Evolutionary conservation across 2,797 vertebrate species (phyloP).

Genomic region (Sciurus carolinensis): DNA sequence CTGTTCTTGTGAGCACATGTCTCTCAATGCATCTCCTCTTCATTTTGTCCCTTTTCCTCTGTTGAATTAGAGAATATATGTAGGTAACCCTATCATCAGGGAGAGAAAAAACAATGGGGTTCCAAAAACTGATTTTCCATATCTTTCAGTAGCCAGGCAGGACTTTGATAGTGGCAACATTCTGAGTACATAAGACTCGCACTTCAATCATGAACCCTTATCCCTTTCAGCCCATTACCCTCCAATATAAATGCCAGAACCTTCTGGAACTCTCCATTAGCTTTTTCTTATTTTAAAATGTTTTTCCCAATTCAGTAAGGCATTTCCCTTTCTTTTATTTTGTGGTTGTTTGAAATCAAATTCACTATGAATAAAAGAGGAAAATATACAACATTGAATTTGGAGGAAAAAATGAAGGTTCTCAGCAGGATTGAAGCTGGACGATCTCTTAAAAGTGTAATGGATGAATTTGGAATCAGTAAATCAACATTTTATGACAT

Average conservation of each 20-base stretch:
- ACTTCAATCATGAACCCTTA: background rate
- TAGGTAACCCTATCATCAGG: background rate
- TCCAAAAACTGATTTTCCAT: background rate
- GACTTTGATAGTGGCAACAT: background rate
- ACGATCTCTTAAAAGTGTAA: slow-evolving; percentile 73
- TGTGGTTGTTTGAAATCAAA: slow-evolving; percentile 55
- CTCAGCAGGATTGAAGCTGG: slow-evolving; percentile 78
- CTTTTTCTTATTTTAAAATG: background rate
- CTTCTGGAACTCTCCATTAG: slow-evolving; percentile 37
- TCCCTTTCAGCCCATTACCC: background rate
- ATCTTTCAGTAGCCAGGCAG: background rate
- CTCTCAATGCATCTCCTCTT: background rate
- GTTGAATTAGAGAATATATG: background rate
- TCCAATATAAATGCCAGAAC: background rate
- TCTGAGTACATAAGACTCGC: background rate
- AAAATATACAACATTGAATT: slow-evolving; percentile 74
- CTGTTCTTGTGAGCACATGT: background rate
- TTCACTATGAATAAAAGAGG: slow-evolving; percentile 77
- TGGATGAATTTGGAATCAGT: slow-evolving; percentile 78
- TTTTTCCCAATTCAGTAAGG: background rate
- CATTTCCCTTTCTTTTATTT: background rate
- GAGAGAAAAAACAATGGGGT: background rate
- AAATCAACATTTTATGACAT: slow-evolving; percentile 82
- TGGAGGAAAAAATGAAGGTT: slow-evolving; percentile 81
- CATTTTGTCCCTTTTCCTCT: slow-evolving; percentile 11